Conservation (phyloP, 1,140 invertebrate species). For the Scaptomyza hsui region DNA sequence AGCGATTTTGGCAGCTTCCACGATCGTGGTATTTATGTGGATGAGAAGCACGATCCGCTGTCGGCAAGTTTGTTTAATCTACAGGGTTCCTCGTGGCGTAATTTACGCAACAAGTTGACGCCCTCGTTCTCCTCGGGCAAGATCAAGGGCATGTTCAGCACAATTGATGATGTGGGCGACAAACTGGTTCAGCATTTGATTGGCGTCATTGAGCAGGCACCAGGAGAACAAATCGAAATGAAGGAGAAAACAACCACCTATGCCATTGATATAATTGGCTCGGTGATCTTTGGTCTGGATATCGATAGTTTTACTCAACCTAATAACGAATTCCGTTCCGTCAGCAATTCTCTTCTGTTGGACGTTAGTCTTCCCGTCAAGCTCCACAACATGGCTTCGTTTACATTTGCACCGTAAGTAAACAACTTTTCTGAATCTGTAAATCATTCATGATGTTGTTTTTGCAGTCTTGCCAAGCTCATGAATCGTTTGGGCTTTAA, state of each 20-base stretch:
- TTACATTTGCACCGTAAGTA: conserved; percentile 75
- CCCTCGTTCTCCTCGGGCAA: conserved; percentile 86
- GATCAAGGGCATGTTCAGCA: conserved; percentile 85
- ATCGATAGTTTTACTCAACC: conserved; percentile 81
- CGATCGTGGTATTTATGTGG: conserved; percentile 80
- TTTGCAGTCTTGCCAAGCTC: conserved; percentile 55
- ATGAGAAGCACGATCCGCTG: conserved; percentile 79
- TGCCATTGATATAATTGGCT: conserved; percentile 84
- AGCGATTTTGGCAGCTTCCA: conserved; percentile 84
- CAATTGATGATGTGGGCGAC: conserved; percentile 84
- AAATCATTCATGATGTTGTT: neutral
- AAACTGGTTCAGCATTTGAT: conserved; percentile 68
- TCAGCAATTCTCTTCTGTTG: conserved; percentile 42
- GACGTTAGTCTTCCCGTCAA: conserved; percentile 22
- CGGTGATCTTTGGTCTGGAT: conserved; percentile 83
- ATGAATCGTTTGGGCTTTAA: conserved; percentile 62
- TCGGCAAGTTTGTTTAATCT: conserved; percentile 84
- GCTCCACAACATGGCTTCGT: conserved; percentile 45
- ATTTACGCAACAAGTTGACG: conserved; percentile 85
- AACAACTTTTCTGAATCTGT: neutral
- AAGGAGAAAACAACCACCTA: conserved; percentile 68
- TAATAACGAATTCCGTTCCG: conserved; percentile 63
- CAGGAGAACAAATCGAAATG: conserved; percentile 51
- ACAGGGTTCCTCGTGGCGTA: conserved; percentile 84
- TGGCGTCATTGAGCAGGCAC: conserved; percentile 38